A percentile compares a stretch with the other conserved stretches of the same genome.
phyloP scores from a whole-genome alignment of 2,113 vertebrate species.

The Protomyctophum bolini region DNA sequence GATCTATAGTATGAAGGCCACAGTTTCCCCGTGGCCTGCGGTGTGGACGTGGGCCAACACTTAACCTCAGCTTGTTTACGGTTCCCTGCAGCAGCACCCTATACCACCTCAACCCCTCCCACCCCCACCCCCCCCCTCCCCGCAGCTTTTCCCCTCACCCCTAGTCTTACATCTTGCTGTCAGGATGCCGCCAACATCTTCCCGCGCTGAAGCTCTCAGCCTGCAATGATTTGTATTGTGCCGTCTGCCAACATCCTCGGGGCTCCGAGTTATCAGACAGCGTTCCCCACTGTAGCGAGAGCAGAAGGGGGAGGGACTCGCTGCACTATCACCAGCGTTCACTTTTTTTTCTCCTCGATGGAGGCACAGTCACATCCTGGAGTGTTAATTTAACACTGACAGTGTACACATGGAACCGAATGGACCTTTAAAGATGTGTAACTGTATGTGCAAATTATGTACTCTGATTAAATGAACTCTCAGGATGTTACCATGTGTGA shows the following conservation, averaged over 20 bases:
- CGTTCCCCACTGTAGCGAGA: slow-evolving; percentile 18
- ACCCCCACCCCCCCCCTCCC: neutral
- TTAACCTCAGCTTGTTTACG: slow-evolving; percentile 13
- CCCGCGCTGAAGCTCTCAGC: slow-evolving; percentile 2
- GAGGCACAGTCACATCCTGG: neutral
- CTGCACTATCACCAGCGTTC: slow-evolving; percentile 20
- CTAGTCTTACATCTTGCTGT: neutral
- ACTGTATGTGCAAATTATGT: too few species aligned
- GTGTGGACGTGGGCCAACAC: neutral
- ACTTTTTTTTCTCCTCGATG: slow-evolving; percentile 27
- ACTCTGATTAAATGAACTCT: too few species aligned
- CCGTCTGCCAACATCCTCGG: slow-evolving; percentile 22
- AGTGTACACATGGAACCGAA: too few species aligned
- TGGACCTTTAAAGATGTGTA: too few species aligned
- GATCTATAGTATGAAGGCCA: neutral
- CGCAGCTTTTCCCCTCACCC: neutral
- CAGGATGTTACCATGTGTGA: neutral
- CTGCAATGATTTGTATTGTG: slow-evolving; percentile 5
- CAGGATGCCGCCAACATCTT: neutral
- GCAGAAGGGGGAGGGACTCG: slow-evolving; percentile 32
- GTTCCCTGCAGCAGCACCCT: neutral
- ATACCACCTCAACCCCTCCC: too few species aligned
- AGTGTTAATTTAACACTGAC: too few species aligned
- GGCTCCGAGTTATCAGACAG: slow-evolving; percentile 24
- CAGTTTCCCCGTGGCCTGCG: neutral